Evolutionary conservation across 2,113 vertebrate species (phyloP), one percentile per base, ranked within the genome.

Genomic region (Rhynchomys soricoides): DNA sequence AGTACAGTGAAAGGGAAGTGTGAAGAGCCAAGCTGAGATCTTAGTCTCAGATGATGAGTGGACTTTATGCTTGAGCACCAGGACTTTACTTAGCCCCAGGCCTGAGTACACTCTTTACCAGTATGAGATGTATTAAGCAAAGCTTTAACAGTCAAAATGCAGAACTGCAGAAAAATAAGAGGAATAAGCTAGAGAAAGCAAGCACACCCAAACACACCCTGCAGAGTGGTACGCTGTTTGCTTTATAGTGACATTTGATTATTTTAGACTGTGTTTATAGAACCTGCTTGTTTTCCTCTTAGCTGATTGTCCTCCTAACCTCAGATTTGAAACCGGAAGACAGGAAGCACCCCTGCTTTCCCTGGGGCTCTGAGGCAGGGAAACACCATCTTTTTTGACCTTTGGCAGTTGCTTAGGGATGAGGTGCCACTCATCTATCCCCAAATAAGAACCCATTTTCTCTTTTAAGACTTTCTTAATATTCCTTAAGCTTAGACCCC

Each of bases 381-480:
- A 31, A 24, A 40, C 34, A 45, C 3, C 45, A 55, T 55, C 86
- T 73, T 12, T 71, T 15, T 70, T 19, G 70, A 40, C 31, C 22
- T 73, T 86, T 90, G 83, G 75, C 68, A 45, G 21, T 81, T 66
- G 43, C 87, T 88, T 45, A n/a, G 50, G 81, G 45, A 29, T 21
- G 37, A 40, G 26, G 68, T 59, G 13, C 55, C 68, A 43, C 59
- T 71, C 7, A 16, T 31, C 15, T 57, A 5, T 90, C n/a, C 64
- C 55, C 64, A 83, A 68, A 12, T 4, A 29, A 48, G 57, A 85
- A 88, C 62, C 64, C 57, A 21, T 82, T 90, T 94, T 45, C 31
- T 89, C 87, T 64, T 94, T 62, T 86, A 91, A 73, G 62, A 50
- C 24, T 87, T 86, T 73, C 92, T 93, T 48, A 17, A 66, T 79